Percentiles rank a stretch among this genome's conserved stretches.
These are phyloP conservation scores for Drosophila anceps DNA, from an alignment of 2,888 invertebrate species.

Conservation along the genomic window DNA sequence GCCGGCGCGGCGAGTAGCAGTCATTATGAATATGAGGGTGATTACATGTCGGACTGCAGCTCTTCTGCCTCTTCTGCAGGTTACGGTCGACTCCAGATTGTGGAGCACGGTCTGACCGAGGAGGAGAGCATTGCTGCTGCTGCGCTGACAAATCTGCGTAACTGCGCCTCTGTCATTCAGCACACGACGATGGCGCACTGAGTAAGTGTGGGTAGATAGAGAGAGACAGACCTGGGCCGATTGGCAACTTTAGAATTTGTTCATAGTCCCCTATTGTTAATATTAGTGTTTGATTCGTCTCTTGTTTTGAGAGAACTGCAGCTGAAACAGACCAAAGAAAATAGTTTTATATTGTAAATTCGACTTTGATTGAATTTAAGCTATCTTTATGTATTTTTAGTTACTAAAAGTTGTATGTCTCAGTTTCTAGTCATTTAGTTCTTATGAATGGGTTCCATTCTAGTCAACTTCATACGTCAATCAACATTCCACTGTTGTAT, in stretches of 20 bases:
- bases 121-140: constrained; percentile 86
- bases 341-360: constrained; percentile 53
- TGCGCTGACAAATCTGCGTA: constrained; percentile 84
- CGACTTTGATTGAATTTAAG: constrained; percentile 39
- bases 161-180: constrained; percentile 85
- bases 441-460: constrained; percentile 58
- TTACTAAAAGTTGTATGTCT: constrained; percentile 38
- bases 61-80: constrained; percentile 80
- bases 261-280: constrained; percentile 57
- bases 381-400: constrained; percentile 35
- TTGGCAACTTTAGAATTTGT: constrained; percentile 56
- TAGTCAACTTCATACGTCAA: constrained; percentile 66
- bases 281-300: constrained; percentile 63
- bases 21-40: constrained; percentile 78
- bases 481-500: constrained; percentile 60
- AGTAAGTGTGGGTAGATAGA: constrained; percentile 20
- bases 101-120: constrained; percentile 84
- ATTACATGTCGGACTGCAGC: constrained; percentile 83
- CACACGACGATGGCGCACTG: constrained; percentile 85
- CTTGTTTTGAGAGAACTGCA: constrained; percentile 63
- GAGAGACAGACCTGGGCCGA: neutral
- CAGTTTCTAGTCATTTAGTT: constrained; percentile 63
- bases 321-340: constrained; percentile 81
- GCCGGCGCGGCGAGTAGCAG: constrained; percentile 54
- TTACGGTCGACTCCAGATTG: constrained; percentile 83